Percentiles rank a stretch among this genome's conserved stretches.
These are phyloP conservation scores for Artibeus lituratus DNA, from an alignment of 2,797 vertebrate species.

Conservation along the genomic window DNA sequence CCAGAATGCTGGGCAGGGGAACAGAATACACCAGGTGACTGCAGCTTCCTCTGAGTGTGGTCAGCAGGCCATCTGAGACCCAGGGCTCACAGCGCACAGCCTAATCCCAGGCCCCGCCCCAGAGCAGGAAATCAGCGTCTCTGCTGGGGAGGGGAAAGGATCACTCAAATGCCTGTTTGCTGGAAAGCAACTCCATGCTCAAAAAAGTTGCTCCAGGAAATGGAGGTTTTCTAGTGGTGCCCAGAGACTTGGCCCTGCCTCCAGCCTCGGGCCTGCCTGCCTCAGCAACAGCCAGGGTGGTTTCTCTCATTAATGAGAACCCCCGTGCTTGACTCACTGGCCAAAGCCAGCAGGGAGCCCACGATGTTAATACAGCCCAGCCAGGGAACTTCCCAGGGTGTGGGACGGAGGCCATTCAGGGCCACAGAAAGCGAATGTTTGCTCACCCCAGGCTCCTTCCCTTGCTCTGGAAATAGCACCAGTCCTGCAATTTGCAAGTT, in stretches of 20 bases:
- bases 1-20: not conserved
- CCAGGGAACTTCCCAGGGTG: not conserved
- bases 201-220: not conserved
- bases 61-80: not conserved
- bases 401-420: no score
- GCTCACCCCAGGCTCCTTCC: not conserved
- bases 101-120: not conserved
- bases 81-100: not conserved
- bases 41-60: not conserved
- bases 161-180: not conserved
- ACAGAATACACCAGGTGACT: not conserved
- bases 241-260: not conserved
- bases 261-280: not conserved
- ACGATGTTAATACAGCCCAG: not conserved
- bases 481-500: not conserved
- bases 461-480: not conserved
- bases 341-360: not conserved
- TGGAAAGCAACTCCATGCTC: not conserved
- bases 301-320: slow-evolving; percentile 28
- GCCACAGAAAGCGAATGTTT: not conserved
- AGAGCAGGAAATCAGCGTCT: not conserved
- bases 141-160: no score
- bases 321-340: slow-evolving; percentile 11
- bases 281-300: not conserved
- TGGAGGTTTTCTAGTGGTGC: not conserved